phyloP scores from a whole-genome alignment of 2,888 invertebrate genomes.

The Byasa hedistus region DNA sequence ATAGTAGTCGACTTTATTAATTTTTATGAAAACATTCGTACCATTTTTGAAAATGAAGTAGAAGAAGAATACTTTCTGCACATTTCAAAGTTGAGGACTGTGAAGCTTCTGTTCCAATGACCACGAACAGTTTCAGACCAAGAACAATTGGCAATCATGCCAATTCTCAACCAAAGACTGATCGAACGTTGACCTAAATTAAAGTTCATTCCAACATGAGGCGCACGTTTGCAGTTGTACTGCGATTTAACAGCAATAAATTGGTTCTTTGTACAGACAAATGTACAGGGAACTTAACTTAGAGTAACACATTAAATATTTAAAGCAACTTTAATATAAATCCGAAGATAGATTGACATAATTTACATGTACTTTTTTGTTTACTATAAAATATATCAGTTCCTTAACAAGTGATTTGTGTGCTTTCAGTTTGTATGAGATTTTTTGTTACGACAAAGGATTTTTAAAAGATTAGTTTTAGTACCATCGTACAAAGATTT shows the following conservation, averaged over 20 bases:
- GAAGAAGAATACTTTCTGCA: background rate
- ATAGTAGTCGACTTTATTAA: no score
- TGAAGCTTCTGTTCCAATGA: background rate
- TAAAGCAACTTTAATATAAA: background rate
- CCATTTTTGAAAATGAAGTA: background rate
- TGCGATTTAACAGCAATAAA: background rate
- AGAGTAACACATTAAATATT: background rate
- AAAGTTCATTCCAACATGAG: conserved; percentile 15
- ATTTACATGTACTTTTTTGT: no score
- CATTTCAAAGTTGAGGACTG: background rate
- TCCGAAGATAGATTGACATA: no score
- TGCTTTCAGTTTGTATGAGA: no score
- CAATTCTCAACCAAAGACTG: conserved; percentile 16
- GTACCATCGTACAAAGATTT: no score
- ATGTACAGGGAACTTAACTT: background rate
- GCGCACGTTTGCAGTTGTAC: background rate
- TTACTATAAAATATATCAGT: no score
- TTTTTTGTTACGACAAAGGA: no score
- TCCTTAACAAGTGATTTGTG: no score
- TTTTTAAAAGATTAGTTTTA: no score
- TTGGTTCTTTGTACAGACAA: background rate
- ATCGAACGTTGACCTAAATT: conserved; percentile 22
- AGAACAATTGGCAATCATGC: conserved; percentile 16
- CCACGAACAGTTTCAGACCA: background rate
- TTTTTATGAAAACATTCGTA: background rate